Conservation (phyloP, 2,113 vertebrate genomes). For the Myiopsitta monachus region DNA sequence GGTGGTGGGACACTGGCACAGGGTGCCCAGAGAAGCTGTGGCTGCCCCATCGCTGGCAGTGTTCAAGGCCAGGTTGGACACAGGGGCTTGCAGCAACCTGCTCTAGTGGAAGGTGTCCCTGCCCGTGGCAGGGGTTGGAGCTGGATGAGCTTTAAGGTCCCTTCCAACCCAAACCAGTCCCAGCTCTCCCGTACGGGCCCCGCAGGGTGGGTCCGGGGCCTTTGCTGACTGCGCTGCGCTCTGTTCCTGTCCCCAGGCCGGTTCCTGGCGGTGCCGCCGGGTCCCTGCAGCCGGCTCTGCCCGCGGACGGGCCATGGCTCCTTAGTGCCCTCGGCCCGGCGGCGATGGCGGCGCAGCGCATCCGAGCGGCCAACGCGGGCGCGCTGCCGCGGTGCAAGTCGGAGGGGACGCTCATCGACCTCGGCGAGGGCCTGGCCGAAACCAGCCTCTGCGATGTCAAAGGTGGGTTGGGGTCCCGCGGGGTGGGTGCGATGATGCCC, state of each 20-base stretch:
- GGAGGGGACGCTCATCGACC: conserved; percentile 91
- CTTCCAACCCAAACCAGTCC: not conserved
- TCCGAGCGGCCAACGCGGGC: conserved; percentile 83
- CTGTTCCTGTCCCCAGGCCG: not conserved
- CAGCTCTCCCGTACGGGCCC: accelerated
- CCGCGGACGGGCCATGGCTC: conserved; percentile 16
- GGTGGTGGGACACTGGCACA: no score
- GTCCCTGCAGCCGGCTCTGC: accelerated
- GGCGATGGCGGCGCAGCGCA: conserved; percentile 92
- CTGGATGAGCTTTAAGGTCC: not conserved
- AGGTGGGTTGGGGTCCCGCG: conserved; percentile 72
- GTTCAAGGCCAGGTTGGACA: no score
- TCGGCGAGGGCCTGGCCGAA: conserved; percentile 82
- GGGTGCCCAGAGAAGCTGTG: no score
- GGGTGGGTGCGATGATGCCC: accelerated
- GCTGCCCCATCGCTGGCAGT: no score
- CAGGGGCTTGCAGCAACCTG: no score
- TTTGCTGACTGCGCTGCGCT: not conserved
- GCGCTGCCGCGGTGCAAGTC: conserved; percentile 92
- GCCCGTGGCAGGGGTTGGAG: not conserved
- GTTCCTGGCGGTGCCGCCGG: accelerated
- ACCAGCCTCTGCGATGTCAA: conserved; percentile 85
- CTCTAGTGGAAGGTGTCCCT: not conserved
- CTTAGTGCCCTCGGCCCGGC: not conserved
- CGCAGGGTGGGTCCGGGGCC: accelerated